Conservation (phyloP, 2,888 invertebrate genomes). For the Heliconius erato region DNA sequence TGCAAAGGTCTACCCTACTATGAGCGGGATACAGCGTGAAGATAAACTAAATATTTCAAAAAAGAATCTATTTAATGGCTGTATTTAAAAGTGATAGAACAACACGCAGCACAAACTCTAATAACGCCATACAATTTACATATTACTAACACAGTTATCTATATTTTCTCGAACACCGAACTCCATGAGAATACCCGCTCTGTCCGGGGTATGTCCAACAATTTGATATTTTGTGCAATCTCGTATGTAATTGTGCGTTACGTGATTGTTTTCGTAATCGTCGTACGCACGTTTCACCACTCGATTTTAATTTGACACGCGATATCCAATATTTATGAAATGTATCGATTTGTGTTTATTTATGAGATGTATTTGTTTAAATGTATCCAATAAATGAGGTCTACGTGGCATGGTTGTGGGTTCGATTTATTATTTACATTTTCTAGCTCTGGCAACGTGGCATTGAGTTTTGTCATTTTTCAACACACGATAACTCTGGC, state of each 20-base stretch:
- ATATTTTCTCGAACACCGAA: neutral
- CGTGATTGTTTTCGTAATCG: slow-evolving; percentile 36
- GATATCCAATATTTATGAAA: slow-evolving; percentile 21
- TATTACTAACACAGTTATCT: neutral
- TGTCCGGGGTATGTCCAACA: slow-evolving; percentile 19
- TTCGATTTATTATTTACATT: too few species aligned
- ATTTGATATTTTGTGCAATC: slow-evolving; percentile 31
- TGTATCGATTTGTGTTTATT: neutral
- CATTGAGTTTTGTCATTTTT: too few species aligned
- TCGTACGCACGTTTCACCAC: slow-evolving; percentile 28
- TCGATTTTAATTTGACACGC: slow-evolving; percentile 43
- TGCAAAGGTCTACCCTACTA: too few species aligned
- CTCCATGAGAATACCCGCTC: neutral
- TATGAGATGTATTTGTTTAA: neutral
- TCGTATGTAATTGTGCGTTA: slow-evolving; percentile 36
- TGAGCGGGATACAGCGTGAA: too few species aligned
- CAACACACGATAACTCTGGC: too few species aligned
- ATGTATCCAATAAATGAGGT: neutral
- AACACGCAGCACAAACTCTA: neutral
- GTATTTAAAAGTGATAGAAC: too few species aligned
- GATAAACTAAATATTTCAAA: too few species aligned
- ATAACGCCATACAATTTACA: neutral
- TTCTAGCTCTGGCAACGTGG: too few species aligned
- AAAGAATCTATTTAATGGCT: too few species aligned
- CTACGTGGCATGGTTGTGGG: too few species aligned